Conservation (phyloP, 2,888 invertebrate genomes). For the Periphyllus acericola region DNA sequence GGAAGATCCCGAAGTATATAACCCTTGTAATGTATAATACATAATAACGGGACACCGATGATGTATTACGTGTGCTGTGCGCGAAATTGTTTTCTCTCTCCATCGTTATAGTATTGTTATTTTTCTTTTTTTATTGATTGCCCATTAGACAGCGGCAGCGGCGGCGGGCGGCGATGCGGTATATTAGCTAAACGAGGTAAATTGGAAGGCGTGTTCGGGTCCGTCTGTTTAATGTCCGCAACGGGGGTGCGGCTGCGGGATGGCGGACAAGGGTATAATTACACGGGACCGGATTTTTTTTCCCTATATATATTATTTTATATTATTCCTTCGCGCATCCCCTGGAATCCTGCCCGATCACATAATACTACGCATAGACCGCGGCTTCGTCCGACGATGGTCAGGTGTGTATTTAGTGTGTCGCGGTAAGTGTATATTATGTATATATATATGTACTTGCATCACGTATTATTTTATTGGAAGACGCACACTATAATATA, state of each 20-base stretch:
- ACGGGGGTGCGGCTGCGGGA: not conserved
- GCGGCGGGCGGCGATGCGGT: slow-evolving; percentile 26
- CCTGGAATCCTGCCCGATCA: not conserved
- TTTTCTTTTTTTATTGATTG: slow-evolving; percentile 42
- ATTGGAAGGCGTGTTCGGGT: slow-evolving; percentile 54
- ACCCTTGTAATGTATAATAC: no score
- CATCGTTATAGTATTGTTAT: not conserved
- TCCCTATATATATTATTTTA: not conserved
- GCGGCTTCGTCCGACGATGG: not conserved
- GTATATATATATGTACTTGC: no score
- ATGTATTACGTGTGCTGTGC: not conserved
- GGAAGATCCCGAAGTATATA: no score
- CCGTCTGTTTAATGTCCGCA: slow-evolving; percentile 39
- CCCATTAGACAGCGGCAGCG: slow-evolving; percentile 27
- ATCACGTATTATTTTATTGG: not conserved
- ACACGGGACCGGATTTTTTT: slow-evolving; percentile 32
- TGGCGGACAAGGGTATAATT: slow-evolving; percentile 46
- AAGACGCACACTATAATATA: not conserved
- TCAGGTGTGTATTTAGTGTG: slow-evolving; percentile 40
- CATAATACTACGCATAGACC: not conserved
- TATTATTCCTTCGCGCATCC: not conserved
- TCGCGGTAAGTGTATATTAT: not conserved
- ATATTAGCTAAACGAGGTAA: slow-evolving; percentile 57
- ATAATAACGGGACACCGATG: not conserved
- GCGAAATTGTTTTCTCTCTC: slow-evolving; percentile 17